A percentile compares a stretch with the other conserved stretches of the same genome.
Conservation (phyloP, 2,888 invertebrate genomes). For the Drosophila hamatofila region DNA sequence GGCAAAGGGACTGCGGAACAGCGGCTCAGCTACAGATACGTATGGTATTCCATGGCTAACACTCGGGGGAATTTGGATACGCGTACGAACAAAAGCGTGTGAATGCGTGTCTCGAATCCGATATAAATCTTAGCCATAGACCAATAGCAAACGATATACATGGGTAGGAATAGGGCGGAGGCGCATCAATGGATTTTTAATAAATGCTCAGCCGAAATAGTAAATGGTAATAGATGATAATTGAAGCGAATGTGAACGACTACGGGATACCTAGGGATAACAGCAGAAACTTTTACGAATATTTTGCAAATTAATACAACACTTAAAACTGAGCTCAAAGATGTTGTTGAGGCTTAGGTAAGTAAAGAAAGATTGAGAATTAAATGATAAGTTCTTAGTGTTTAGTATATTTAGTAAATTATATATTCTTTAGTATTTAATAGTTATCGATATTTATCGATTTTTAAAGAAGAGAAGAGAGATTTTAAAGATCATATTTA, state of each 20-base stretch:
- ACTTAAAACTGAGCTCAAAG: too few relatives aligned
- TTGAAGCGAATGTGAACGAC: neutral
- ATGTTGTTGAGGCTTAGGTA: neutral
- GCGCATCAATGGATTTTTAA: slow-evolving; percentile 74
- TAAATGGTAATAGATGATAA: slow-evolving; percentile 6
- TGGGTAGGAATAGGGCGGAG: neutral
- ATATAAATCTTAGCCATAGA: slow-evolving; percentile 65
- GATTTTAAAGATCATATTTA: neutral
- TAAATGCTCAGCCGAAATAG: slow-evolving; percentile 57
- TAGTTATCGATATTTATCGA: slow-evolving; percentile 4
- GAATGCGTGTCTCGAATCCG: slow-evolving; percentile 74
- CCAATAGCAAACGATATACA: slow-evolving; percentile 11
- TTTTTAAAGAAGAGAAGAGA: neutral
- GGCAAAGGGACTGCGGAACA: slow-evolving; percentile 30
- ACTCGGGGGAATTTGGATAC: slow-evolving; percentile 77
- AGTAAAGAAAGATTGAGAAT: neutral
- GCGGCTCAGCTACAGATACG: slow-evolving; percentile 14
- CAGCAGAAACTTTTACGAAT: too few relatives aligned
- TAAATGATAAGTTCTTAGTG: neutral
- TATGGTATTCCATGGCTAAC: slow-evolving; percentile 27
- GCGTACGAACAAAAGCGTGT: slow-evolving; percentile 69
- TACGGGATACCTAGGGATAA: neutral
- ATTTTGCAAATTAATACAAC: too few relatives aligned
- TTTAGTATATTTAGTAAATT: too few relatives aligned
- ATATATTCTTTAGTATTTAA: too few relatives aligned